A percentile compares a stretch with the other conserved stretches of the same genome.
phyloP scores from a whole-genome alignment of 2,113 vertebrate species.

The Petromus typicus region DNA sequence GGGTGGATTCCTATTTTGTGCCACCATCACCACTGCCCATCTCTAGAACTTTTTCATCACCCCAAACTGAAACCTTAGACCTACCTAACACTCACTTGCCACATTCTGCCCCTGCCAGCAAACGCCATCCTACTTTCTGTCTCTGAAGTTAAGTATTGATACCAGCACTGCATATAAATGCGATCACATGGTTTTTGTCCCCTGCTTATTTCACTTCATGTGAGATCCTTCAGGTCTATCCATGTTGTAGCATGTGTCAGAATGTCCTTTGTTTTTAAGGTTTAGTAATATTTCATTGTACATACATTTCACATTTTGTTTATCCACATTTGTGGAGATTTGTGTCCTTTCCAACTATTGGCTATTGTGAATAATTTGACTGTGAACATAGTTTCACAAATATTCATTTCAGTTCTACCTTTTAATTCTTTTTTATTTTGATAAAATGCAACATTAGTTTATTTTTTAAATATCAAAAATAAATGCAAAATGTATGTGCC shows the following conservation, averaged over 20 bases:
- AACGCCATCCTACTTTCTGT: not conserved
- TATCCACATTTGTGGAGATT: not conserved
- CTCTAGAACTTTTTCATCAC: not conserved
- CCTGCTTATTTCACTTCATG: not conserved
- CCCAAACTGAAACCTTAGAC: not conserved
- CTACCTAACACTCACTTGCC: not conserved
- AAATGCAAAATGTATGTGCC: no score
- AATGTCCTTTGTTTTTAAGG: not conserved
- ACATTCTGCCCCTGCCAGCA: not conserved
- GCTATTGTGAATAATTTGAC: not conserved
- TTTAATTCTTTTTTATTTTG: no score
- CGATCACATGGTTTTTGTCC: not conserved
- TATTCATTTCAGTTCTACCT: not conserved
- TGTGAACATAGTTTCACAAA: not conserved
- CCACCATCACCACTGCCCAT: not conserved
- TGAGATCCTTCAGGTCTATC: not conserved
- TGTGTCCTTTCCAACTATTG: not conserved
- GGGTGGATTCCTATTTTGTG: not conserved
- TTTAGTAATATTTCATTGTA: not conserved
- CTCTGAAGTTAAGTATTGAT: no score
- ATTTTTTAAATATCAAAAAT: no score
- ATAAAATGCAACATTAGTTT: no score
- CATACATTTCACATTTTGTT: not conserved
- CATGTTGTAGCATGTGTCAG: not conserved
- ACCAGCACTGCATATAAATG: no score